Evolutionary conservation across 2,888 invertebrate genomes (phyloP).

Genomic region (Chelonus formosanus): DNA sequence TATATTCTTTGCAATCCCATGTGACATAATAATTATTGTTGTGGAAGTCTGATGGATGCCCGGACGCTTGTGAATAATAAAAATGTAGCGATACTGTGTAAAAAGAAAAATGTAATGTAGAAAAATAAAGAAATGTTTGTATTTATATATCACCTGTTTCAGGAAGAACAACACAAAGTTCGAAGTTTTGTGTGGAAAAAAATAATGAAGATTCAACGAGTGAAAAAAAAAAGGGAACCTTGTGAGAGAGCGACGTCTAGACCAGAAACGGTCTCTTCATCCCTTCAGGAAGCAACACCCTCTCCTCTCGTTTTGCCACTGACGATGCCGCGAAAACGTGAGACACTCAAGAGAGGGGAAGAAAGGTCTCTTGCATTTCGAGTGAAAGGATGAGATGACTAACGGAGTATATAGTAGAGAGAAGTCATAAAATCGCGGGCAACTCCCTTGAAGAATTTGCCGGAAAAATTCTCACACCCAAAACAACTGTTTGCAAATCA

Average conservation of each 20-base stretch:
- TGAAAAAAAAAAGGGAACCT: constrained; percentile 39
- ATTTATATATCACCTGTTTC: constrained; percentile 8
- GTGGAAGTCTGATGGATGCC: constrained; percentile 19
- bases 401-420: too few species aligned
- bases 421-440: too few species aligned
- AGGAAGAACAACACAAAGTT: constrained; percentile 3
- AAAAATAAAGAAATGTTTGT: constrained; percentile 18
- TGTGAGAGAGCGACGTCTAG: constrained; percentile 44
- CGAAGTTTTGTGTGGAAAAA: constrained; percentile 2
- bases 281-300: constrained; percentile 22
- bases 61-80: constrained; percentile 25
- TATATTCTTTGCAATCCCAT: constrained; percentile 14
- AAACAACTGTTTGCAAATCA: too few species aligned
- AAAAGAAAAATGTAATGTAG: constrained; percentile 15
- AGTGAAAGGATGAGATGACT: too few species aligned
- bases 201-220: constrained; percentile 28
- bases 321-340: constrained; percentile 19
- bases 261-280: constrained; percentile 31
- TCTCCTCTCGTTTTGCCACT: constrained; percentile 20
- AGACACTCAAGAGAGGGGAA: constrained; percentile 5
- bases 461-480: too few species aligned
- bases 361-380: too few species aligned
- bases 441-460: too few species aligned
- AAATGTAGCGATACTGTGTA: constrained; percentile 10
- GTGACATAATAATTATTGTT: constrained; percentile 26